These are phyloP conservation scores for Gymnocheta viridis DNA, from an alignment of 2,888 invertebrate species.

Conservation along the genomic window DNA sequence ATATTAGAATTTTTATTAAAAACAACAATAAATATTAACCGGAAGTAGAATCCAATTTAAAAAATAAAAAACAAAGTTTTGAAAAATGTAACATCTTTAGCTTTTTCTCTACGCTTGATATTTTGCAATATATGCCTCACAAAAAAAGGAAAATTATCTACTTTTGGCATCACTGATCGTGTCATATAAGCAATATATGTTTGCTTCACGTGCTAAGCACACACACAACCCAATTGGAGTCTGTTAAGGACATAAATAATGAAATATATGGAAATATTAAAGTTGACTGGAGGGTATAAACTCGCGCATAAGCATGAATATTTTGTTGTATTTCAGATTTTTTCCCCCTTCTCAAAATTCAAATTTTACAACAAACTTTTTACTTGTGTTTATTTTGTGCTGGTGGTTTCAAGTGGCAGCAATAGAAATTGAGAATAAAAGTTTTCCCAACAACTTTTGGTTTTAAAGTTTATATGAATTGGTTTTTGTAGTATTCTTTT, in stretches of 20 bases:
- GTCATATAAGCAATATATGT: no score
- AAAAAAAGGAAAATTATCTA: no score
- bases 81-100: no score
- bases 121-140: no score
- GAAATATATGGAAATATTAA: slow-evolving; percentile 6
- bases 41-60: no score
- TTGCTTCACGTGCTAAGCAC: neutral
- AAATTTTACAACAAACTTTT: slow-evolving; percentile 45
- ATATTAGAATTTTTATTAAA: no score
- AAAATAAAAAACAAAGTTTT: no score
- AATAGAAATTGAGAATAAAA: slow-evolving; percentile 16
- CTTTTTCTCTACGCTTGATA: no score
- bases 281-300: neutral
- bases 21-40: no score
- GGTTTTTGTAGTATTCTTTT: neutral
- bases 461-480: slow-evolving; percentile 23
- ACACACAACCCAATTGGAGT: slow-evolving; percentile 13
- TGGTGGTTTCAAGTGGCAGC: slow-evolving; percentile 33
- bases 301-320: neutral
- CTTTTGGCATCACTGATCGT: no score
- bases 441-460: slow-evolving; percentile 1
- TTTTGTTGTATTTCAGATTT: neutral
- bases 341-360: neutral
- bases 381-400: slow-evolving; percentile 22
- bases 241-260: slow-evolving; percentile 12